Evolutionary conservation across 2,113 vertebrate species (phyloP), one percentile per base, ranked within the genome.

Genomic region (Mohoua ochrocephala): DNA sequence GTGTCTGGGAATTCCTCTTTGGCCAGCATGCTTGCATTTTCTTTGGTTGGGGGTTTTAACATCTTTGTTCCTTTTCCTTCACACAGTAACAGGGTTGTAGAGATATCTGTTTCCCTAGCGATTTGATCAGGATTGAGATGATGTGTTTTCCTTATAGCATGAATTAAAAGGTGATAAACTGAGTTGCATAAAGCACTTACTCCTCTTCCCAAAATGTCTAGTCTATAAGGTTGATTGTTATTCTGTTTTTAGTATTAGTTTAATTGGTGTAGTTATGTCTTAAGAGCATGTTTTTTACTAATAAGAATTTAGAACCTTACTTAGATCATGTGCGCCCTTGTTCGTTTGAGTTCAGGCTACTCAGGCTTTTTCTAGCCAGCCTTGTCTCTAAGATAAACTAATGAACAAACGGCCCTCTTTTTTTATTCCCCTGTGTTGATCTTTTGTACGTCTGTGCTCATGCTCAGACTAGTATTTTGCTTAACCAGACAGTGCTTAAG

Each of bases 151-250:
- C 31, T 87, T 80, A 21, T 8, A 75, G 57, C 22, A 68, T 79
- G 50, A 57, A 37, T 88, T 68, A 44, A 50, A 92, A 86, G 50
- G 5, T 56, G 47, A 47, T 84, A 88, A 88, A 10, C 18, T 50
- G 47, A 75, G 65, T 70, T 91, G 23, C 56, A 59, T 78, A 35
- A 94, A 89, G 23, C 27, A 37, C 26, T 75, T 92, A 39, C 2
- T 93, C 13, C 41, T 85, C 24, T 86, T 89, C 53, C 42, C 59
- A 82, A 64, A 93, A 91, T 60, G 61, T 65, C 27, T 57, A 42
- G 30, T 70, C 50, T 54, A 13, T 61, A 75, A 70, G 21, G 15
- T 78, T 84, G 52, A 64, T 84, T 94, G 60, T 91, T 67, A 27
- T 1, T 84, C 41, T 84, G 7, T 84, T 91, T 93, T 94, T 84